Base-by-base conservation (phyloP, 2,797 vertebrate species). In the Acanthurus lineatus region DNA sequence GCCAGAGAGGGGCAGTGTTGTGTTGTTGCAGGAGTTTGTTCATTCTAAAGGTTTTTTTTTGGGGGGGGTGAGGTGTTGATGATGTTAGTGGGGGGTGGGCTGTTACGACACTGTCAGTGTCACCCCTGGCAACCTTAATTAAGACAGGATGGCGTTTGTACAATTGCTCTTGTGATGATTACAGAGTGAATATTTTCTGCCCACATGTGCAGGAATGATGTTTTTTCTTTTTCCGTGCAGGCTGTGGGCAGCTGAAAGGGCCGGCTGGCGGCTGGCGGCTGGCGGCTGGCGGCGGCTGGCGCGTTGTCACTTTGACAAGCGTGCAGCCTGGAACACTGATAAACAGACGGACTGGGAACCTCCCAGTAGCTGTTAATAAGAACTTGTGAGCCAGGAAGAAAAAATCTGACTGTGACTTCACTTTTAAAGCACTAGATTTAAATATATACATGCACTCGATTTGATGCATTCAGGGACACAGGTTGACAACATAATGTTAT, bases 91-190 rank as follows among this genome's bases (percentile, higher is more conserved):
- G 40, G 32, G 22, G 32, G 56, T 4, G 0, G 44, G 32, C 6
- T 59, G 54, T 62, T 49, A 12, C 9, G 5, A 22, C 79, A 38
- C 58, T 81, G 76, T 44, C 69, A 81, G 35, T 16, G 90, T 90
- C 90, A 68, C 91, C 87, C 79, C 22, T 91, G 84, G 92, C 88
- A 94, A 92, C 92, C 84, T 79, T 92, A 88, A 92, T 93, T 92
- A 92, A 86, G 82, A 89, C 71, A 25, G 72, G 65, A 82, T 64
- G 76, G 81, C 45, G 60, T 86, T 81, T 59, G 82, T 63, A 60
- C 79, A 79, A 78, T 86, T 82, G 79, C 85, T 90, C 87, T 91
- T 90, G 81, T 84, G 80, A 75, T 92, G 88, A 93, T 90, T 90
- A 72, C 82, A 73, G 19, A 5, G 78, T 79, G 85, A 83, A 82